phyloP scores from a whole-genome alignment of 2,113 vertebrate species.

The Brachyhypopomus occidentalis region DNA sequence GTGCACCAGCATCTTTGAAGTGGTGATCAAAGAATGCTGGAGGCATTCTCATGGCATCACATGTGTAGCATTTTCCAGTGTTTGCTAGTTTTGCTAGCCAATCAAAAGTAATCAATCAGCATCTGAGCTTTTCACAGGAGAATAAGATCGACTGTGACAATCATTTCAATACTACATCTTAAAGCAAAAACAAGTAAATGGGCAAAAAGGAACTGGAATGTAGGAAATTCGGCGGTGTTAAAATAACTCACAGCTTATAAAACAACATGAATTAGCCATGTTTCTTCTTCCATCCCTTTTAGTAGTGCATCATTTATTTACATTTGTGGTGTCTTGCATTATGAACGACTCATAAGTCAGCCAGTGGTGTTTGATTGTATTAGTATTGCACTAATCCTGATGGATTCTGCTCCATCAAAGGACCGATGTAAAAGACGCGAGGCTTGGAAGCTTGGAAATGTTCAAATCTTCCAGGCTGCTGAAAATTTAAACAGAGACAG shows the following conservation, averaged over 20 bases:
- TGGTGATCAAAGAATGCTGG: constrained; percentile 10
- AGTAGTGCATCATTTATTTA: constrained; percentile 46
- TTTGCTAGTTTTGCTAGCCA: neutral
- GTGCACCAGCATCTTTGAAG: constrained; percentile 11
- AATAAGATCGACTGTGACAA: neutral
- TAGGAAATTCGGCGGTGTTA: neutral
- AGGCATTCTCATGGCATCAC: neutral
- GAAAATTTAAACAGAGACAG: constrained; percentile 74
- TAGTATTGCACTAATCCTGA: constrained; percentile 51
- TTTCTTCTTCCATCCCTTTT: constrained; percentile 49
- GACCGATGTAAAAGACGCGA: constrained; percentile 70
- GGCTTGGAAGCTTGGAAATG: constrained; percentile 70
- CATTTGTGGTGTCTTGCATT: constrained; percentile 50
- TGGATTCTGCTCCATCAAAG: constrained; percentile 72
- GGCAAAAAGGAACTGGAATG: neutral
- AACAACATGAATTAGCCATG: constrained; percentile 52
- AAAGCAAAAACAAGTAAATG: neutral
- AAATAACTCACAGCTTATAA: constrained; percentile 24
- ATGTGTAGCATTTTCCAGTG: neutral
- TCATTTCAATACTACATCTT: neutral
- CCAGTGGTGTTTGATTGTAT: constrained; percentile 48
- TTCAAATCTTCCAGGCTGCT: constrained; percentile 74
- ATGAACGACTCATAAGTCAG: constrained; percentile 64
- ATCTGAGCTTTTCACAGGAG: neutral
- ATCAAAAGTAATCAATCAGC: neutral